phyloP scores from a whole-genome alignment of 1,140 invertebrate species.

The Drosophila ironensis region DNA sequence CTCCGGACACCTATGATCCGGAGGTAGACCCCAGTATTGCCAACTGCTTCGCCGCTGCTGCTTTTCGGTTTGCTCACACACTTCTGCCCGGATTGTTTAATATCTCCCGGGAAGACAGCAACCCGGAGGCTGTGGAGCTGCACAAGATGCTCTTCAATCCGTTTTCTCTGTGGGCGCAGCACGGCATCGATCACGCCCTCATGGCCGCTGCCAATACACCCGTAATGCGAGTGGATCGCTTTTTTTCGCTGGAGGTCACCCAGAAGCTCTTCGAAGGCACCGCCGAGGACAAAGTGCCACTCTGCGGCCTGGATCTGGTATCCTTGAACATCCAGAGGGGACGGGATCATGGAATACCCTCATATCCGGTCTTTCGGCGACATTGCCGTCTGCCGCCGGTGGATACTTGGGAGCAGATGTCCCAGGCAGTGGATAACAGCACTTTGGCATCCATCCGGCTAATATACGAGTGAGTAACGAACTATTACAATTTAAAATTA shows the following conservation, averaged over 20 bases:
- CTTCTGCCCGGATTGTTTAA: constrained; percentile 89
- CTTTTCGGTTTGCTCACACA: constrained; percentile 95
- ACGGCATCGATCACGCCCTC: constrained; percentile 85
- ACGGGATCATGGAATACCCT: constrained; percentile 92
- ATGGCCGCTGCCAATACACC: constrained; percentile 86
- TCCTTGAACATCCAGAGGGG: constrained; percentile 94
- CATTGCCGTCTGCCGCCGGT: constrained; percentile 88
- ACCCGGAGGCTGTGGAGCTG: constrained; percentile 87
- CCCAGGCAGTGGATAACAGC: constrained; percentile 84
- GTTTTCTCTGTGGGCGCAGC: constrained; percentile 86
- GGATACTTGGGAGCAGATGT: constrained; percentile 89
- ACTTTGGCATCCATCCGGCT: constrained; percentile 85
- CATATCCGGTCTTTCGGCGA: constrained; percentile 89
- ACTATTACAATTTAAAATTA: neutral
- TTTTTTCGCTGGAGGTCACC: constrained; percentile 87
- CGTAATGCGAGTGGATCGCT: constrained; percentile 87
- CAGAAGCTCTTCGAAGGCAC: constrained; percentile 86
- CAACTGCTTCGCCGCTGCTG: constrained; percentile 95
- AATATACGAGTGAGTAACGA: constrained; percentile 85
- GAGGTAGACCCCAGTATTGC: constrained; percentile 90
- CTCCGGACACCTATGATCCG: constrained; percentile 86
- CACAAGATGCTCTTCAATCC: constrained; percentile 93
- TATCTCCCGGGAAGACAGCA: constrained; percentile 84
- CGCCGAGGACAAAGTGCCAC: constrained; percentile 49
- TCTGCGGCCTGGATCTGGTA: constrained; percentile 91